Conservation (phyloP, 1,140 invertebrate genomes). For the Macrobrachium rosenbergii region DNA sequence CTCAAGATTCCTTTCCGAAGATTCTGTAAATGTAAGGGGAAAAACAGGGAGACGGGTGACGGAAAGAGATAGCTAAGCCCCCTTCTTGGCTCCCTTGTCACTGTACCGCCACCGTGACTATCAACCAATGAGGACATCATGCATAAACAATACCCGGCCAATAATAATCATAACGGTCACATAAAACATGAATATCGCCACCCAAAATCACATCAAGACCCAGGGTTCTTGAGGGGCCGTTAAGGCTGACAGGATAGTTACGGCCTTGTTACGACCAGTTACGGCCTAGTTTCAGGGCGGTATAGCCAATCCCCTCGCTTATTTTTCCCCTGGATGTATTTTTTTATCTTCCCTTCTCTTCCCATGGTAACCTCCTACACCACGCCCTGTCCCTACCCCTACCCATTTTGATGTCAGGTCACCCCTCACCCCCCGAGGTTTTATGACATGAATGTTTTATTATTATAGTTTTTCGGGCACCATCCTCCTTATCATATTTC, state of each 20-base stretch:
- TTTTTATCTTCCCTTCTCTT: neutral
- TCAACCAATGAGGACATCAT: neutral
- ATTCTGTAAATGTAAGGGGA: too few species aligned
- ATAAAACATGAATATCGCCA: conserved; percentile 37
- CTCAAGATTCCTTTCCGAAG: too few species aligned
- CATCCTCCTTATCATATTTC: conserved; percentile 35
- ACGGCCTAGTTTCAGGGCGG: neutral
- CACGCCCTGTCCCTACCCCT: neutral
- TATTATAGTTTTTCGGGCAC: neutral
- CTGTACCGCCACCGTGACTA: neutral
- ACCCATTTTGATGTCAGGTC: neutral
- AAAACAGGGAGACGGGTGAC: too few species aligned
- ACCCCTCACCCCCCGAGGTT: neutral
- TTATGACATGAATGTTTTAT: conserved; percentile 45
- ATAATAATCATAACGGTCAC: conserved; percentile 36
- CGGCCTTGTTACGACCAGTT: neutral
- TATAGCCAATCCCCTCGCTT: neutral
- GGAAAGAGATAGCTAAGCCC: neutral
- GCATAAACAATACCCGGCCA: conserved; percentile 12
- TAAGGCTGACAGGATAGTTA: neutral
- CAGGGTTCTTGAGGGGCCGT: conserved; percentile 14
- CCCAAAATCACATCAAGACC: conserved; percentile 39
- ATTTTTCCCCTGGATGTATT: neutral
- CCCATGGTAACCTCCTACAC: neutral
- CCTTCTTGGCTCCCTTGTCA: neutral